Conservation (phyloP, 2,797 vertebrate species). For the Malacoraja senta region DNA sequence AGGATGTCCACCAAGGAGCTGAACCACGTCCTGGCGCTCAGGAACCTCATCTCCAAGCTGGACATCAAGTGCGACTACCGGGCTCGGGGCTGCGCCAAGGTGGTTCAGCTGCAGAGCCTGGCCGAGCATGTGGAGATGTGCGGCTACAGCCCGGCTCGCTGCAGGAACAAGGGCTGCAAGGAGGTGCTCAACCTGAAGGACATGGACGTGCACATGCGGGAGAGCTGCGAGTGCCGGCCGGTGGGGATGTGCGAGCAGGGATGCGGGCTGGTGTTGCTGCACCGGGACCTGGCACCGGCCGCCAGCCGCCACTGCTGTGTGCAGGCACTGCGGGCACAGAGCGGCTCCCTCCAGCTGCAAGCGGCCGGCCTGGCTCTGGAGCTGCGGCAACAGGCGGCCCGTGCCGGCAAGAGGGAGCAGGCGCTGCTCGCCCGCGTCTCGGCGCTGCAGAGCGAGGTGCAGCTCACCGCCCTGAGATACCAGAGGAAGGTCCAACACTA, state of each 20-base stretch:
- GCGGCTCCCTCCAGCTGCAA: slow-evolving; percentile 38
- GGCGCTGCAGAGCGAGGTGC: slow-evolving; percentile 56
- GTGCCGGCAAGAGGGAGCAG: slow-evolving; percentile 57
- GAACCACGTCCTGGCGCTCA: slow-evolving; percentile 44
- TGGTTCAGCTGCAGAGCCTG: slow-evolving; percentile 43
- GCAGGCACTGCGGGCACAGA: slow-evolving; percentile 49
- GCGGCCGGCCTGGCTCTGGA: slow-evolving; percentile 9
- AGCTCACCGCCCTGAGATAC: slow-evolving; percentile 56
- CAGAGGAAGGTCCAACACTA: slow-evolving; percentile 59
- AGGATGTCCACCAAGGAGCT: slow-evolving; percentile 43
- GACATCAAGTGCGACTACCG: slow-evolving; percentile 45
- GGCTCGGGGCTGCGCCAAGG: slow-evolving; percentile 43
- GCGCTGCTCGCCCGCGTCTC: slow-evolving; percentile 55
- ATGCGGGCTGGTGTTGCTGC: slow-evolving; percentile 49
- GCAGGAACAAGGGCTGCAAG: slow-evolving; percentile 38
- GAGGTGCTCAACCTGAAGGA: slow-evolving; percentile 38
- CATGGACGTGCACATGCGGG: slow-evolving; percentile 46
- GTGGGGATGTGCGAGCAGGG: slow-evolving; percentile 49
- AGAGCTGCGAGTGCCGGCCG: slow-evolving; percentile 13
- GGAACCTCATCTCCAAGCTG: slow-evolving; percentile 45
- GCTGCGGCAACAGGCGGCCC: slow-evolving; percentile 41
- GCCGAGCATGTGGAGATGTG: slow-evolving; percentile 47
- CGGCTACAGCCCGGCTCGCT: slow-evolving; percentile 46
- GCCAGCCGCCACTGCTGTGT: slow-evolving; percentile 48
- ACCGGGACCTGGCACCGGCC: slow-evolving; percentile 21